Percentiles rank a stretch among this genome's conserved stretches.
Evolutionary conservation across 2,888 invertebrate species (phyloP).

Genomic region (Sesia apiformis): DNA sequence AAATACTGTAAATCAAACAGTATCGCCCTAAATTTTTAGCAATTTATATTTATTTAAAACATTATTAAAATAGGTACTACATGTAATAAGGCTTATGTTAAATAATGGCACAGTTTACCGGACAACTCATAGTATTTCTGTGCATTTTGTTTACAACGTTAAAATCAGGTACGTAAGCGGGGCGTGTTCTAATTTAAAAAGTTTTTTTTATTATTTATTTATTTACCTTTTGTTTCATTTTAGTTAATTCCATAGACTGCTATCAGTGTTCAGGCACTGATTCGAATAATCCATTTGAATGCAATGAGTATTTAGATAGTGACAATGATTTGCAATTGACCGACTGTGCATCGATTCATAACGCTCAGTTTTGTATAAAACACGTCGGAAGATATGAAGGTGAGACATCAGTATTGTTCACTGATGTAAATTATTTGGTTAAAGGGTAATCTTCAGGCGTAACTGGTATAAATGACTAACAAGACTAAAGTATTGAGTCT

Average conservation of each 20-base stretch:
- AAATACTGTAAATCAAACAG: no score
- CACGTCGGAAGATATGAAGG: conserved; percentile 94
- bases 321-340: conserved; percentile 79
- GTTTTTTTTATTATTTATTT: conserved; percentile 19
- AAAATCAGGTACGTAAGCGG: conserved; percentile 36
- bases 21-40: no score
- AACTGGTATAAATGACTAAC: no score
- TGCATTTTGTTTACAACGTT: conserved; percentile 22
- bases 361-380: conserved; percentile 93
- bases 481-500: no score
- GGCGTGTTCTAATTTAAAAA: conserved; percentile 25
- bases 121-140: conserved; percentile 16
- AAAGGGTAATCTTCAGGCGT: no score
- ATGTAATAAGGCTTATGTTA: conserved; percentile 1
- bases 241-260: conserved; percentile 83
- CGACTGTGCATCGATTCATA: conserved; percentile 86
- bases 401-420: conserved; percentile 39
- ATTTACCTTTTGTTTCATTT: conserved; percentile 29
- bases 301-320: conserved; percentile 84
- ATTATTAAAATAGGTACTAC: not conserved
- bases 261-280: conserved; percentile 93
- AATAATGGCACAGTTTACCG: not conserved
- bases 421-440: no score
- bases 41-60: no score
- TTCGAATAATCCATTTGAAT: conserved; percentile 84